Conservation (phyloP, 2,888 invertebrate species). For the Kryphioiulus occultus region DNA sequence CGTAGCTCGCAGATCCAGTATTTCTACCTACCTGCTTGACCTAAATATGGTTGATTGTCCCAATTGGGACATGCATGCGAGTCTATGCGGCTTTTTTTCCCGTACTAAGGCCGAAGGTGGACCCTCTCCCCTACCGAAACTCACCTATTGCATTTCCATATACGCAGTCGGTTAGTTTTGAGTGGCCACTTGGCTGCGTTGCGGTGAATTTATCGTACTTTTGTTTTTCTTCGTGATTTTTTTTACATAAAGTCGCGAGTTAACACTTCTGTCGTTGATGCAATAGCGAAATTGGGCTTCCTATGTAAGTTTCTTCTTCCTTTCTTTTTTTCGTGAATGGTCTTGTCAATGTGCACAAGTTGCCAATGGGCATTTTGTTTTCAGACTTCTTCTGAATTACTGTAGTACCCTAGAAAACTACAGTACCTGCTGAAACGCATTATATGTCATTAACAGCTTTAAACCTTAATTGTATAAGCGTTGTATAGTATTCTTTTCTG, state of each 20-base stretch:
- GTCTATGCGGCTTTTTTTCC: constrained; percentile 15
- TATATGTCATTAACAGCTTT: too few relatives aligned
- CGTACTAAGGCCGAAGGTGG: constrained; percentile 14
- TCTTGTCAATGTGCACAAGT: too few relatives aligned
- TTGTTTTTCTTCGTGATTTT: background rate
- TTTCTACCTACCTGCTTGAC: constrained; percentile 42
- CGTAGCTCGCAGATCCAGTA: background rate
- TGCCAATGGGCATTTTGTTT: too few relatives aligned
- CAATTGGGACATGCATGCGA: constrained; percentile 37
- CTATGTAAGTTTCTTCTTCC: constrained; percentile 1
- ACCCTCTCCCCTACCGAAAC: background rate
- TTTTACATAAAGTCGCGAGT: background rate
- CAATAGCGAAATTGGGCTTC: background rate
- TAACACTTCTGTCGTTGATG: background rate
- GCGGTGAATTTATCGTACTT: background rate
- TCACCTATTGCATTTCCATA: background rate
- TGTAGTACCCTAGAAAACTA: too few relatives aligned
- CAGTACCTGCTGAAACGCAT: too few relatives aligned
- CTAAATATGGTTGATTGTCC: constrained; percentile 44
- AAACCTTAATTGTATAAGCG: background rate
- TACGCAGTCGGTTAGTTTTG: background rate
- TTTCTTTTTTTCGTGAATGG: background rate
- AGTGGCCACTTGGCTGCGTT: background rate
- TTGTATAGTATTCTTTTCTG: background rate
- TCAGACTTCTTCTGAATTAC: too few relatives aligned